Evolutionary conservation across 2,113 vertebrate genomes (phyloP), one percentile per base, ranked within the genome.

Genomic region (Arothron firmamentum): DNA sequence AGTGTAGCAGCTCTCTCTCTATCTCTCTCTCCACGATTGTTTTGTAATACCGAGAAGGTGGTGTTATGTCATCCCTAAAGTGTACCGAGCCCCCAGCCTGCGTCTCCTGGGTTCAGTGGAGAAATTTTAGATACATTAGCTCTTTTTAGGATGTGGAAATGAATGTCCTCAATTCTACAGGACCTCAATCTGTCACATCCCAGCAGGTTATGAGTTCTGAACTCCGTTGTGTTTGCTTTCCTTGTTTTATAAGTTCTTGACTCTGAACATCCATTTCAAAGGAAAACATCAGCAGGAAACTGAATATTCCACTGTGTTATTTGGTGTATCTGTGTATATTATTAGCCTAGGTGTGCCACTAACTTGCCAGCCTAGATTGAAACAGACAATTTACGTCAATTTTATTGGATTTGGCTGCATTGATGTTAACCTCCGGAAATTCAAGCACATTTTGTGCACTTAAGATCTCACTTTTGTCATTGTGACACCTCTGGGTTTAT

Each of bases 31-130:
- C 46, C 71, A 65, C 46, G 58, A 45, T 16, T 56, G 49, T 79
- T 77, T 70, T 61, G 42, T 67, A 76, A 80, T 52, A 65, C 31
- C 45, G 4, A 20, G 52, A 82, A 72, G 67, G 67, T 59, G 67
- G 45, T 64, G 64, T 76, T 69, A 74, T 75, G 62, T 78, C 72
- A 66, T 62, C 67, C 57, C 60, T 59, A 72, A 51, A 64, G 54
- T 52, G 58, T 56, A 57, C 49, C 58, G 49, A 51, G 49, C 42
- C 68, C 42, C 62, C 54, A 55, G 57, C 75, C 51, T 52, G 19
- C 41, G 52, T 60, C 75, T 74, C 60, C 60, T 50, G 59, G 48
- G 58, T 51, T 58, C 19, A n/a, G 19, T 47, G 56, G 45, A 68
- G 20, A 19, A 41, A 65, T 57, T 42, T 20, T 3, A 59, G 10